Evolutionary conservation across 2,113 vertebrate genomes (phyloP).

Genomic region (Apus apus): DNA sequence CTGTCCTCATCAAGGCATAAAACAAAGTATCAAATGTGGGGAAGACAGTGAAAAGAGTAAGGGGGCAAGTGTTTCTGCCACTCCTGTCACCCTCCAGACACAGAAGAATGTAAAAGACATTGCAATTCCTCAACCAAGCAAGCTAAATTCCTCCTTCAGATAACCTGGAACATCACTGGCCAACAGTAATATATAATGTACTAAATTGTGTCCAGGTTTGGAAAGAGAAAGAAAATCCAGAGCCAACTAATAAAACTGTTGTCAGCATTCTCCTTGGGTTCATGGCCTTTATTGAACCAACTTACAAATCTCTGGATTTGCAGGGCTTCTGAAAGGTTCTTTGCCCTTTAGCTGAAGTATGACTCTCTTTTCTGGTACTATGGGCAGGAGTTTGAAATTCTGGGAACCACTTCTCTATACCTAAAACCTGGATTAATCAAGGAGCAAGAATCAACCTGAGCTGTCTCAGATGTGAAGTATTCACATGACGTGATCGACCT

Average conservation of each 20-base stretch:
- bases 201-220: constrained; percentile 11
- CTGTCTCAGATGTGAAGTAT: background rate
- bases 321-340: constrained; percentile 19
- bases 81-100: background rate
- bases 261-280: constrained; percentile 32
- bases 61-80: background rate
- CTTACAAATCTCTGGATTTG: background rate
- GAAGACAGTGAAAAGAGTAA: background rate
- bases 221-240: constrained; percentile 19
- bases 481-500: background rate
- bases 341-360: background rate
- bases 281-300: background rate
- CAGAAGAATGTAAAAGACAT: background rate
- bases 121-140: background rate
- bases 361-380: background rate
- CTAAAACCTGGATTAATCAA: background rate
- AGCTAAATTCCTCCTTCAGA: constrained; percentile 30
- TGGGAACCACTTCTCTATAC: background rate
- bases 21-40: background rate
- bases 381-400: background rate
- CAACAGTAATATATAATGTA: background rate
- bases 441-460: background rate
- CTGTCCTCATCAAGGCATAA: background rate
- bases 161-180: background rate
- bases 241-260: constrained; percentile 41